phyloP scores from a whole-genome alignment of 2,888 invertebrate species.

The Eucera pruinosa region DNA sequence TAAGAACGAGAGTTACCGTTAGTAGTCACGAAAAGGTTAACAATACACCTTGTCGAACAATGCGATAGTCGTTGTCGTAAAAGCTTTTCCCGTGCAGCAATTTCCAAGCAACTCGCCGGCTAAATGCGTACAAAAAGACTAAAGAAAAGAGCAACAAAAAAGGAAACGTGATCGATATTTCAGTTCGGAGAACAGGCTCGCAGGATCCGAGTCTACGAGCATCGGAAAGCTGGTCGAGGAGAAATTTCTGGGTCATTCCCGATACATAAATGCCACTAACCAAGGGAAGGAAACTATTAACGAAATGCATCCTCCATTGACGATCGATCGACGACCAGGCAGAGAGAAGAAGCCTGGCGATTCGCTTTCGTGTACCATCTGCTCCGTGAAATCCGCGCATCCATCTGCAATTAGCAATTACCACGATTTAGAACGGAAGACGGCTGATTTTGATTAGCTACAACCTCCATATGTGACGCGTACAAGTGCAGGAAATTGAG shows the following conservation, averaged over 20 bases:
- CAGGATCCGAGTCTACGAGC: background rate
- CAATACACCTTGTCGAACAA: background rate
- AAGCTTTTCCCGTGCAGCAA: slow-evolving; percentile 19
- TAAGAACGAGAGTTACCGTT: background rate
- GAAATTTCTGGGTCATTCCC: slow-evolving; percentile 42
- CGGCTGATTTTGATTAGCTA: slow-evolving; percentile 24
- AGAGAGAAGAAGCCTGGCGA: slow-evolving; percentile 23
- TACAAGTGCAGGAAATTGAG: slow-evolving; percentile 2
- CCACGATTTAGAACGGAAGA: slow-evolving; percentile 31
- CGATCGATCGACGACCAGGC: slow-evolving; percentile 38
- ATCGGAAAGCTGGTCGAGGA: slow-evolving; percentile 6
- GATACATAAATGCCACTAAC: slow-evolving; percentile 34
- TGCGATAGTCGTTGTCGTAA: background rate
- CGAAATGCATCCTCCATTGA: slow-evolving; percentile 59
- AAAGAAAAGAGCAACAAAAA: background rate
- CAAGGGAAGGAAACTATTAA: slow-evolving; percentile 60
- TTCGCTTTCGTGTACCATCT: slow-evolving; percentile 5
- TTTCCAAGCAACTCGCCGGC: background rate
- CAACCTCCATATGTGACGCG: slow-evolving; percentile 10
- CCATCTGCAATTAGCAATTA: slow-evolving; percentile 51
- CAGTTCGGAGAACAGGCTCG: background rate
- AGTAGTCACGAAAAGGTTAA: slow-evolving; percentile 12
- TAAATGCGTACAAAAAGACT: background rate
- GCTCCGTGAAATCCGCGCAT: slow-evolving; percentile 34
- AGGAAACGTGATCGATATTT: background rate